Conservation (phyloP, 2,888 invertebrate genomes). For the Germaria angustata region DNA sequence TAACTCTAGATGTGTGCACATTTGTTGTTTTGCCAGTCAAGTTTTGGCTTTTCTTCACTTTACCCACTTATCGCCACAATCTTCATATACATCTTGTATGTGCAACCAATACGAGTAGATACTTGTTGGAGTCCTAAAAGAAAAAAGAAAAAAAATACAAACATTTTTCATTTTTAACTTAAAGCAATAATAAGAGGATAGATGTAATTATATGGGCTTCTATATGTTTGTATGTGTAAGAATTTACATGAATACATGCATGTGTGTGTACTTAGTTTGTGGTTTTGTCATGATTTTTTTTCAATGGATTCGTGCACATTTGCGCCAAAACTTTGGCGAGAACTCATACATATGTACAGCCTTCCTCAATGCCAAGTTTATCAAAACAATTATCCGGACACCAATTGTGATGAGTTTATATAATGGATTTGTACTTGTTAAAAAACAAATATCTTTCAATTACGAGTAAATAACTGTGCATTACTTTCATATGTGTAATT, state of each 20-base stretch:
- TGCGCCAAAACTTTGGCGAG: constrained; percentile 10
- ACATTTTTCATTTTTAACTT: constrained; percentile 26
- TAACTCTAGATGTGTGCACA: constrained; percentile 43
- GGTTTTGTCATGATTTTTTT: background rate
- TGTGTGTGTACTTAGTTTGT: background rate
- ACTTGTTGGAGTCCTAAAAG: constrained; percentile 50
- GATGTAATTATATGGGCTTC: background rate
- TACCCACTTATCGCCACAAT: constrained; percentile 1
- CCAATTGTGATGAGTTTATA: constrained; percentile 5
- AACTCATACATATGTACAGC: no score
- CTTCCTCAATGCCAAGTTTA: constrained; percentile 50
- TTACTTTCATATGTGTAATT: background rate
- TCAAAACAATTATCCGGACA: background rate
- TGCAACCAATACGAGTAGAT: constrained; percentile 54
- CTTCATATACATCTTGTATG: background rate
- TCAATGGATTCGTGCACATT: background rate
- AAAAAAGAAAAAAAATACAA: background rate
- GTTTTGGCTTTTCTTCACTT: constrained; percentile 9
- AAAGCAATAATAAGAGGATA: constrained; percentile 10
- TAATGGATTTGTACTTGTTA: background rate
- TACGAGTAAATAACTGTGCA: background rate
- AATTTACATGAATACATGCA: background rate
- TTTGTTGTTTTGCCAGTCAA: constrained; percentile 32
- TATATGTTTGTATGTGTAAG: background rate
- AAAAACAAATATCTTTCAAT: background rate